Conservation (phyloP, 2,888 invertebrate genomes). For the Machimus atricapillus region DNA sequence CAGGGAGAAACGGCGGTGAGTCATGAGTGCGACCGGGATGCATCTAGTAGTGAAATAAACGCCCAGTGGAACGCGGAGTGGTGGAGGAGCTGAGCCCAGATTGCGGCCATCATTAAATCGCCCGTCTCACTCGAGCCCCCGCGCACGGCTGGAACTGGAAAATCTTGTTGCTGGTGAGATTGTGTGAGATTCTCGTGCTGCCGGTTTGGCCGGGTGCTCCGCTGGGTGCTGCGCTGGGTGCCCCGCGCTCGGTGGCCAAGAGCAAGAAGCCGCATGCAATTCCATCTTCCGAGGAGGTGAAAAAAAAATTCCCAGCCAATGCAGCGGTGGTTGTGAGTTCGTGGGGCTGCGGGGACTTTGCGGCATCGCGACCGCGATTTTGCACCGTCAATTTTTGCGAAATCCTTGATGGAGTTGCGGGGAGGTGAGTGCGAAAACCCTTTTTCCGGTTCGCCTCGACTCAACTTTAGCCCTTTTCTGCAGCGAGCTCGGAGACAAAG, state of each 20-base stretch:
- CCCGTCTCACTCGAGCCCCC: not conserved
- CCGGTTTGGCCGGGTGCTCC: not conserved
- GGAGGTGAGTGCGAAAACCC: not conserved
- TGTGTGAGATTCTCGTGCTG: not conserved
- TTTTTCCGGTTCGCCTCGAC: not conserved
- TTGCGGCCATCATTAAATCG: constrained; percentile 29
- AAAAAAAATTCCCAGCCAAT: not conserved
- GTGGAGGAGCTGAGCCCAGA: not conserved
- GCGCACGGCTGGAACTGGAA: not conserved
- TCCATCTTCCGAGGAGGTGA: not conserved
- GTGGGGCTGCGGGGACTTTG: not conserved
- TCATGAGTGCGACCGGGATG: not conserved
- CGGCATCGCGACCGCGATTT: not conserved
- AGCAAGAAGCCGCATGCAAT: not conserved
- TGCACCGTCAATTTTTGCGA: not conserved
- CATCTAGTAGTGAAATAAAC: not conserved
- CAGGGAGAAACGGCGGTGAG: not conserved
- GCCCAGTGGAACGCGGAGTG: not conserved
- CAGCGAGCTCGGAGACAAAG: not conserved
- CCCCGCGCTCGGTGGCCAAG: not conserved
- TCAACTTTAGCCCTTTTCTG: not conserved
- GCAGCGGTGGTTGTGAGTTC: not conserved
- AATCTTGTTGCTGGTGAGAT: not conserved
- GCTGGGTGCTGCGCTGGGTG: not conserved
- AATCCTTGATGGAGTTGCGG: not conserved